Percentiles rank a stretch among this genome's conserved stretches.
phyloP scores from a whole-genome alignment of 2,888 invertebrate genomes.

The Imbricaverruca yamaguchii region DNA sequence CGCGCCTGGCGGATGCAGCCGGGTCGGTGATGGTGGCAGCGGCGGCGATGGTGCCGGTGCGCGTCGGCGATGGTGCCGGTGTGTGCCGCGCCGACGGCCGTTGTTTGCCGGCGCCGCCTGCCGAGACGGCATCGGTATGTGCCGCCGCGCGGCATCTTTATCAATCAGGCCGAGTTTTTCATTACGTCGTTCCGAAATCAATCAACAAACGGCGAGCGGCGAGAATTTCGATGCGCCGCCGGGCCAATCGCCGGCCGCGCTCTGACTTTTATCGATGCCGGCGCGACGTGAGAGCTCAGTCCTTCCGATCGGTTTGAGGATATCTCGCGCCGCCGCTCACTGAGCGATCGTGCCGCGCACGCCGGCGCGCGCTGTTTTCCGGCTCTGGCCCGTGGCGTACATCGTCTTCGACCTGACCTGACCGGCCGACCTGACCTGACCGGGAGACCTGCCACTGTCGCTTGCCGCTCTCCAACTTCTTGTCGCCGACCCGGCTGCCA shows the following conservation, averaged over 20 bases:
- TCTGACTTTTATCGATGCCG: background rate
- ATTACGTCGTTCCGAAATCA: constrained; percentile 11
- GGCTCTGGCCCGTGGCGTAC: no score
- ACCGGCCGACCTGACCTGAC: no score
- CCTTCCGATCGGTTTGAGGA: no score
- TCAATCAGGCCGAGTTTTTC: constrained; percentile 15
- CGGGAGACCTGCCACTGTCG: no score
- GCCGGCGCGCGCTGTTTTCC: no score
- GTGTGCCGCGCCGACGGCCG: background rate
- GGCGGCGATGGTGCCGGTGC: background rate
- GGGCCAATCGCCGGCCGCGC: background rate
- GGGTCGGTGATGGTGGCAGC: no score
- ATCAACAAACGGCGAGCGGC: background rate
- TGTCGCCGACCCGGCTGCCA: no score
- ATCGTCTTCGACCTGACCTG: no score
- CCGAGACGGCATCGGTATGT: background rate
- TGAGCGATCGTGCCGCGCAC: no score
- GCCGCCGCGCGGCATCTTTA: background rate
- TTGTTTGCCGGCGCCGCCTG: background rate
- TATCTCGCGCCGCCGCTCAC: no score
- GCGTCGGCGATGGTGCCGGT: background rate
- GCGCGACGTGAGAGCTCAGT: background rate
- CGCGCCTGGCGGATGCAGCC: no score
- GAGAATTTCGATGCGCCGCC: background rate
- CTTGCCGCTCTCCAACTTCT: no score